Percentiles rank a stretch among this genome's conserved stretches.
phyloP scores from a whole-genome alignment of 2,888 invertebrate species.

The Diarsia brunnea region DNA sequence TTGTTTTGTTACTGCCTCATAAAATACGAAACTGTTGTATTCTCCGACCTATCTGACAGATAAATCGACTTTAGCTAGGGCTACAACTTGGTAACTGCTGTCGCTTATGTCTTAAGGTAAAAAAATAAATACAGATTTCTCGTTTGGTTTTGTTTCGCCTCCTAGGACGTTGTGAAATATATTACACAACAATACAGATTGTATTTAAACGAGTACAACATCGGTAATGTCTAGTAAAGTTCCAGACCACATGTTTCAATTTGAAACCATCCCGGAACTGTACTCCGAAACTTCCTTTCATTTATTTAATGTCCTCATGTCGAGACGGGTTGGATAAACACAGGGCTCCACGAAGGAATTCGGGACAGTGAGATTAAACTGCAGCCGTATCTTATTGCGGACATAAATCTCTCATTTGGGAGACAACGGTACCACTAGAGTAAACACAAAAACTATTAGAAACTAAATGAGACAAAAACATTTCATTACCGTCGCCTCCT shows the following conservation, averaged over 20 bases:
- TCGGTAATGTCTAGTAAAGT: slow-evolving; percentile 8
- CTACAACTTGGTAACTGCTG: background rate
- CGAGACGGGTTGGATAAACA: slow-evolving; percentile 50
- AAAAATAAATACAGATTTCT: background rate
- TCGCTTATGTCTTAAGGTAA: background rate
- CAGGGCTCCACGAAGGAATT: slow-evolving; percentile 41
- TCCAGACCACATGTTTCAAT: slow-evolving; percentile 1
- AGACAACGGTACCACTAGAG: slow-evolving; percentile 53
- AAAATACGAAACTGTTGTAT: slow-evolving; percentile 23
- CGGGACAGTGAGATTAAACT: slow-evolving; percentile 57
- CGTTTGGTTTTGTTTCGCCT: background rate
- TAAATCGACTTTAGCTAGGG: slow-evolving; percentile 14
- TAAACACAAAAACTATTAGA: slow-evolving; percentile 64
- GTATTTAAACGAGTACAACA: background rate
- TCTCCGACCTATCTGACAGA: slow-evolving; percentile 28
- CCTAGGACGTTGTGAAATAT: background rate
- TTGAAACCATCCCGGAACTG: slow-evolving; percentile 15
- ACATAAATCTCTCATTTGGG: slow-evolving; percentile 67
- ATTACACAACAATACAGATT: background rate
- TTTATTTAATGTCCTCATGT: slow-evolving; percentile 42
- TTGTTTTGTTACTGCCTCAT: slow-evolving; percentile 16
- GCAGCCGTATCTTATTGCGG: slow-evolving; percentile 63
- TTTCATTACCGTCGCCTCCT: slow-evolving; percentile 54
- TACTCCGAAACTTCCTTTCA: slow-evolving; percentile 18
- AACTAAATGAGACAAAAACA: slow-evolving; percentile 67